phyloP scores from a whole-genome alignment of 2,797 vertebrate species.

The Pseudochromis fuscus region DNA sequence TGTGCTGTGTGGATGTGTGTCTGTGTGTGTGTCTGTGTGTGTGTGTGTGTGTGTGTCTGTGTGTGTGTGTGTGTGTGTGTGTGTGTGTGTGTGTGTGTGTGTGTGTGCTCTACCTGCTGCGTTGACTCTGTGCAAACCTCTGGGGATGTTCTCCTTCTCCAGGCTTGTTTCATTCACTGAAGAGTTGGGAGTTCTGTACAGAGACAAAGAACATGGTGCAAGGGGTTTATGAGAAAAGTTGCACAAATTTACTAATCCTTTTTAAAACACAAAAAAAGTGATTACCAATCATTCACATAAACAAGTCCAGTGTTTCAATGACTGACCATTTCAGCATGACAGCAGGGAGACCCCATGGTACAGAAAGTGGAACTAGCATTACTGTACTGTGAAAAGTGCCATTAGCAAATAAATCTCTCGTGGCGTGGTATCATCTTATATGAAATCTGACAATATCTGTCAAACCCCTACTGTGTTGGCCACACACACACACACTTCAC shows the following conservation, averaged over 20 bases:
- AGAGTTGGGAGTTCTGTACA: constrained; percentile 57
- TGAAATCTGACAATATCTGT: constrained; percentile 80
- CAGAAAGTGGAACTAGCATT: constrained; percentile 45
- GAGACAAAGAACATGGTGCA: constrained; percentile 46
- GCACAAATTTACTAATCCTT: constrained; percentile 1
- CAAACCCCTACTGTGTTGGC: constrained; percentile 70
- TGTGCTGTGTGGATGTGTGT: constrained; percentile 6
- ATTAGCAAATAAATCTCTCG: constrained; percentile 76
- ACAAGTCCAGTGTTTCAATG: constrained; percentile 35
- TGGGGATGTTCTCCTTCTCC: constrained; percentile 71
- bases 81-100: neutral
- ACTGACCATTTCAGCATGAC: constrained; percentile 37
- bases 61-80: constrained; percentile 25
- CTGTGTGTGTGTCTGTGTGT: constrained; percentile 28
- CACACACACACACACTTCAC: constrained; percentile 62
- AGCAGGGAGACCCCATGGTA: constrained; percentile 34
- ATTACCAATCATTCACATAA: constrained; percentile 36
- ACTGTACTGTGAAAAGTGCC: constrained; percentile 57
- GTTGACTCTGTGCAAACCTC: constrained; percentile 83
- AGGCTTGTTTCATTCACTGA: constrained; percentile 47
- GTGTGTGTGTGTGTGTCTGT: constrained; percentile 8
- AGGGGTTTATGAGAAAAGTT: constrained; percentile 26
- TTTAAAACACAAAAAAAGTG: constrained; percentile 28
- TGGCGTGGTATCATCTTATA: constrained; percentile 65
- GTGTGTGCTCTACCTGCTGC: constrained; percentile 78